Conservation (phyloP, 2,113 vertebrate species). For the Circaetus cinerascens region DNA sequence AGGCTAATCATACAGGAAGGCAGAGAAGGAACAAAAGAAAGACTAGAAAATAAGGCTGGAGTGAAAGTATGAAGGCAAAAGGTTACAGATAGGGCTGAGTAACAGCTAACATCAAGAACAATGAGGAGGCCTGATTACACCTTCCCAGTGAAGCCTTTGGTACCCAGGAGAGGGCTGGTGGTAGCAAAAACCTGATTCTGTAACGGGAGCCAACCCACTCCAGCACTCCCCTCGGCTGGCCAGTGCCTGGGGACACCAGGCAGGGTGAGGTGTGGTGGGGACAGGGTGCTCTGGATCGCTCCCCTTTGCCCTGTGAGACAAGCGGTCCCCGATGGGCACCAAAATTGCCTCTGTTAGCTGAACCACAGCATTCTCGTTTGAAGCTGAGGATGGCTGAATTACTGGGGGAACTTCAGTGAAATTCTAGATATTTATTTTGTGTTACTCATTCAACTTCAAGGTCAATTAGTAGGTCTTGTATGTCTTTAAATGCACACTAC, state of each 20-base stretch:
- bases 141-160: neutral
- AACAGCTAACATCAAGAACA: neutral
- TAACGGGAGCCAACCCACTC: neutral
- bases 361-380: fast-evolving
- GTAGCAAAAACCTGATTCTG: fast-evolving
- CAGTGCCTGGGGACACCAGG: neutral
- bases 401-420: neutral
- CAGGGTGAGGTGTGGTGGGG: neutral
- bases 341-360: fast-evolving
- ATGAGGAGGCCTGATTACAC: neutral
- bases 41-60: neutral
- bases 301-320: neutral
- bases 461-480: neutral
- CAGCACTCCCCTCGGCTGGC: neutral
- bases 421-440: neutral
- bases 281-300: neutral
- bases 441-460: neutral
- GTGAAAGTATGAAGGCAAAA: constrained; percentile 1
- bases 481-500: neutral
- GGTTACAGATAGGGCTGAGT: neutral
- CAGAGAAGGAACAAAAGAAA: neutral
- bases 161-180: neutral
- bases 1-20: neutral
- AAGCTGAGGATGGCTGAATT: neutral
- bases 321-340: fast-evolving